These are phyloP conservation scores for Heliconius cydno DNA, from an alignment of 2,888 invertebrate species.

Conservation along the genomic window DNA sequence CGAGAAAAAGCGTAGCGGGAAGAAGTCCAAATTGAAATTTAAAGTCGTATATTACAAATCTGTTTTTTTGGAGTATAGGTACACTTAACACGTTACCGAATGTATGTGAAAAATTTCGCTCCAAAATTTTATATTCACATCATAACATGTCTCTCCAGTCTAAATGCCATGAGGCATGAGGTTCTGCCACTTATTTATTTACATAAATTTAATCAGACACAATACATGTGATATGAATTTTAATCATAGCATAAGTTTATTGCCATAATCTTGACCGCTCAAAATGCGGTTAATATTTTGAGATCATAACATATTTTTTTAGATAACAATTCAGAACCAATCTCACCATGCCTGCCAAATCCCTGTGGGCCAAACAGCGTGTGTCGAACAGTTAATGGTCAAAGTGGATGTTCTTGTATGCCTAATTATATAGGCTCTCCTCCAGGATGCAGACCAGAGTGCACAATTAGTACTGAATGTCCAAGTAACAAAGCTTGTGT, in stretches of 20 bases:
- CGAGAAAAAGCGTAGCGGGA: background rate
- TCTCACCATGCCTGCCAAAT: constrained; percentile 86
- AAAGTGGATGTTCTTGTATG: constrained; percentile 90
- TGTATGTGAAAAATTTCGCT: background rate
- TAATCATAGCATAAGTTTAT: background rate
- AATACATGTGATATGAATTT: background rate
- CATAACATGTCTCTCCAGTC: background rate
- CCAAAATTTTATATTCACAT: background rate
- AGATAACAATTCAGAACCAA: constrained; percentile 67
- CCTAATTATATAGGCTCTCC: constrained; percentile 89
- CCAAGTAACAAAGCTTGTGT: constrained; percentile 88
- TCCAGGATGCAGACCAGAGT: constrained; percentile 90
- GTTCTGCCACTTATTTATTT: background rate
- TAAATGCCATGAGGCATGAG: background rate
- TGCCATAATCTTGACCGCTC: background rate
- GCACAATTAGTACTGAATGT: constrained; percentile 90
- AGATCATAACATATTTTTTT: constrained; percentile 27
- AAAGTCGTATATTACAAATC: no score
- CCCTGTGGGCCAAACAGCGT: constrained; percentile 91
- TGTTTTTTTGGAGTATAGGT: background rate
- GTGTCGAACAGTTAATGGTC: constrained; percentile 87
- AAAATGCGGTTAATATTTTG: background rate
- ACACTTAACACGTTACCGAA: background rate
- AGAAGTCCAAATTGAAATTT: background rate
- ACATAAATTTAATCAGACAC: background rate